Percentiles rank a stretch among this genome's conserved stretches.
Conservation (phyloP, 2,797 vertebrate genomes). For the Enteromius radiatus region DNA sequence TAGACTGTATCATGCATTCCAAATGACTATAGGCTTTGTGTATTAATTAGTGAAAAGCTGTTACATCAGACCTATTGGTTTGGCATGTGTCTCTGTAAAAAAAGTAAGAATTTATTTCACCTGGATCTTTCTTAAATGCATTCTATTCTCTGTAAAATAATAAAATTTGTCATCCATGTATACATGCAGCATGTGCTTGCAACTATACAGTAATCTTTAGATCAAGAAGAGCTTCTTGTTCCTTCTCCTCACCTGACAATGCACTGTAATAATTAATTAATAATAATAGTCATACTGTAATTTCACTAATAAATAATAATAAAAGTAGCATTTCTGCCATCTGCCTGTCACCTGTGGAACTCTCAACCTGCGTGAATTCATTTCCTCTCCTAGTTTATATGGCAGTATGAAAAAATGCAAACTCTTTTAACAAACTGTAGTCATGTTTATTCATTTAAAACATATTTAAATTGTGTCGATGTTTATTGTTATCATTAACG, state of each 20-base stretch:
- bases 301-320: not conserved
- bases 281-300: not conserved
- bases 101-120: slow-evolving; percentile 1
- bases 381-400: not conserved
- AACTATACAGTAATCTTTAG: not conserved
- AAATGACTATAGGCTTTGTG: slow-evolving; percentile 57
- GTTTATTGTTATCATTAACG: not conserved
- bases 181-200: not conserved
- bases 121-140: slow-evolving; percentile 31
- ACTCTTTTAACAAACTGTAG: not conserved
- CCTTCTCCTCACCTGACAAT: not conserved
- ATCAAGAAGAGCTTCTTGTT: not conserved
- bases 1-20: slow-evolving; percentile 25
- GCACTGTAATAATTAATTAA: not conserved
- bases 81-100: slow-evolving; percentile 1
- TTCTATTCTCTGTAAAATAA: not conserved
- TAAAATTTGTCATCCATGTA: not conserved
- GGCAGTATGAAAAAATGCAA: not conserved
- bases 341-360: slow-evolving; percentile 36
- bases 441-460: not conserved
- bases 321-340: slow-evolving; percentile 3
- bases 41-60: slow-evolving; percentile 60
- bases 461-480: not conserved
- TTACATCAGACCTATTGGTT: slow-evolving; percentile 55
- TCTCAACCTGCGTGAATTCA: not conserved